phyloP scores from a whole-genome alignment of 2,888 invertebrate genomes.

The Rhopalosiphum nymphaeae region DNA sequence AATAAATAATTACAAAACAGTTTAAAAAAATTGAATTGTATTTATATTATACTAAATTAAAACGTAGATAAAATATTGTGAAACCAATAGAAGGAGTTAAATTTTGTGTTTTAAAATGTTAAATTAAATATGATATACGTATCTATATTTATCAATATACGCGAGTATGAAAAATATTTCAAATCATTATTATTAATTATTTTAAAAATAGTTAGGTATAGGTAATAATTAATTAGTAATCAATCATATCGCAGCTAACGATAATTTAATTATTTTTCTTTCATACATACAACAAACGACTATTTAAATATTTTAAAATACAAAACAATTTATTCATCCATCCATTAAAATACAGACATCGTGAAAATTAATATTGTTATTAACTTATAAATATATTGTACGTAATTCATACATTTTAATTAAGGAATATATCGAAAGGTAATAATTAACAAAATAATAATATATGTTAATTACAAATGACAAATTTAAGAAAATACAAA shows the following conservation, averaged over 20 bases:
- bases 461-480: neutral
- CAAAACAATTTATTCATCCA: neutral
- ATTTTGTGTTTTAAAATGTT: neutral
- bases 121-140: neutral
- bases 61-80: neutral
- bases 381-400: neutral
- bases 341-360: neutral
- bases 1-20: neutral
- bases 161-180: neutral
- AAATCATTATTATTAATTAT: neutral
- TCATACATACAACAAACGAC: neutral
- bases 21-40: neutral
- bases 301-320: neutral
- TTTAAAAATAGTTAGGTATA: neutral
- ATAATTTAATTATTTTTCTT: neutral
- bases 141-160: neutral
- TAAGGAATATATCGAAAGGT: neutral
- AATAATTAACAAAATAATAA: neutral
- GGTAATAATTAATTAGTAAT: neutral
- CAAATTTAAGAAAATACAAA: neutral
- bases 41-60: neutral
- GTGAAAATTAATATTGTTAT: neutral
- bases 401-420: neutral
- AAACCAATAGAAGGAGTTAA: neutral
- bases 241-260: neutral